Evolutionary conservation across 2,888 invertebrate species (phyloP), one percentile per base, ranked within the genome.

Genomic region (Caenorhabditis uteleia): DNA sequence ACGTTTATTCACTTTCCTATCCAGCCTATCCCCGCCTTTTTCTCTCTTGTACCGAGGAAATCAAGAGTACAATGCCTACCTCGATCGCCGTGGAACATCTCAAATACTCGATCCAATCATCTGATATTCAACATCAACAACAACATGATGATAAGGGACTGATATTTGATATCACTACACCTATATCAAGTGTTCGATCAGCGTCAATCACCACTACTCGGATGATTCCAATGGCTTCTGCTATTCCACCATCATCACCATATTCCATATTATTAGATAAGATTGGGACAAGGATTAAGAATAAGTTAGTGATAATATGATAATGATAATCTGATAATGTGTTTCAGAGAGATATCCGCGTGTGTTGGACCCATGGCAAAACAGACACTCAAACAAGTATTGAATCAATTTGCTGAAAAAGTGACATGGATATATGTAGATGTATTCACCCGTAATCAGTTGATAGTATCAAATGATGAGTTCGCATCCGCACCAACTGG

Each of bases 371-470:
- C 75, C 12, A 46, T 67, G 47, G 74, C 78, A 1, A 77, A 74
- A 38, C 40, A 39, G 14, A 56, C 60, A 0, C 43, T 78, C 2
- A 59, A 66, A 43, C 66, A 75, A 51, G 59, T 61, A 12, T 31
- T 76, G 14, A 34, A 47, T 12, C 33, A 47, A 6, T 66, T 61
- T 29, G 47, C 66, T 16, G 71, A 72, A 12, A 55, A 70, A 43
- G 55, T 72, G 20, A 36, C 58, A 20, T 78, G 78, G 78, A 65
- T 78, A 38, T 78, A 78, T 42, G 50, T 75, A 6, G 78, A 78
- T 45, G 68, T 71, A n/a, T 69, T 76, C 39, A 59, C 72, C 5
- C 57, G 66, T 8, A 48, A 58, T 12, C 76, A 78, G 47, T 43
- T 78, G 14, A 60, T 77, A 12, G 54, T 48, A 2, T 48, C 58